Evolutionary conservation across 1,140 invertebrate species (phyloP), one percentile per base, ranked within the genome.

Genomic region (Acromyrmex heyeri): DNA sequence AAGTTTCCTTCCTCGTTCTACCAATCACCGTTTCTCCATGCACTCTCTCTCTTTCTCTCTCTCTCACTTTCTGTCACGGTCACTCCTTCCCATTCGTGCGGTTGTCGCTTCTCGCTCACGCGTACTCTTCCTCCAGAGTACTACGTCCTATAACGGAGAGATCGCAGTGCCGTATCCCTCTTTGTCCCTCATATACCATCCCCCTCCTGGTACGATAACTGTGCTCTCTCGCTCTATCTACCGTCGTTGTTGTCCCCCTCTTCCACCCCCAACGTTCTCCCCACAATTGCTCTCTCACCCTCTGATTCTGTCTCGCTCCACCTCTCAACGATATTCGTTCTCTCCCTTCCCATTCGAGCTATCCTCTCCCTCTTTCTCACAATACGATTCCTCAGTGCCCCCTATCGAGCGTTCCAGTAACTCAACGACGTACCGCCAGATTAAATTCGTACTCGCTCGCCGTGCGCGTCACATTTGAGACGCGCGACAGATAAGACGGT

Each of bases 391-490:
- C 67, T 70, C 88, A 85, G 92, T 91, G 93, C 93, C 94, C 93
- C 93, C 95, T 93, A 91, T 91, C 92, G 94, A 90, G 91, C 86
- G 91, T 89, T 93, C 93, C 73, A 87, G 85, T 91, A 94, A 95
- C 94, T 93, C 93, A 91, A 88, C 92, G 91, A 94, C 92, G 91
- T 94, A 92, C 94, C 93, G 93, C 94, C 91, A 93, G 93, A 95
- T 95, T 94, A 95, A 94, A 95, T 94, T 94, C 93, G 93, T 91
- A 89, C 76, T 83, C 88, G 90, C 85, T 88, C 83, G 81, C 72
- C 67, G 69, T 72, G 86, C 86, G 67, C 90, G 82, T 89, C 82
- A 77, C 90, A 83, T 88, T 73, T 85, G 83, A 86, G 73, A 64
- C 82, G 87, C 77, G 81, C 77, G 85, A 79, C 85, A 88, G 91